These are phyloP conservation scores for Thermophis baileyi DNA, from an alignment of 2,113 vertebrate genomes.

Conservation along the genomic window DNA sequence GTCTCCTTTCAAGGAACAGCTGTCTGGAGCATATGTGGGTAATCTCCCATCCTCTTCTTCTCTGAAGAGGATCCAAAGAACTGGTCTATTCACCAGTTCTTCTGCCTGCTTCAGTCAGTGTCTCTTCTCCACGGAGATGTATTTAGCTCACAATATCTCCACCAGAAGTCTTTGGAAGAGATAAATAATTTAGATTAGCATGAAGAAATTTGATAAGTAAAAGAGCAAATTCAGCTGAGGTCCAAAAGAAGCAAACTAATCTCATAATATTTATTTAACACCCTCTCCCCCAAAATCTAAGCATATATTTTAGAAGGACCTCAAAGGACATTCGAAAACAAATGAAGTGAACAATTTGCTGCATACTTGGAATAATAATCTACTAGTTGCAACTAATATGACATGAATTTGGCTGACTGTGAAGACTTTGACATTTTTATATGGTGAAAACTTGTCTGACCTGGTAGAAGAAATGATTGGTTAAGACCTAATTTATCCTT, in stretches of 20 bases:
- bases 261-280: not conserved
- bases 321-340: not conserved
- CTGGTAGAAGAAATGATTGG: not conserved
- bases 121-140: not conserved
- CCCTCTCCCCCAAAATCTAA: not conserved
- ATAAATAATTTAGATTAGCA: constrained; percentile 11
- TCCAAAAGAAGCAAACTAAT: not conserved
- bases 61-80: not conserved
- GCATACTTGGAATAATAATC: not conserved
- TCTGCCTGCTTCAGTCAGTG: not conserved
- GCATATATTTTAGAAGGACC: not conserved
- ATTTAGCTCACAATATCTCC: not conserved
- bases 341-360: not conserved
- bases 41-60: not conserved
- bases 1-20: not conserved
- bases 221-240: not conserved
- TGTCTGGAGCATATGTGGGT: not conserved
- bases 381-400: not conserved
- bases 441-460: not conserved
- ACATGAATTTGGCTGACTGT: not conserved
- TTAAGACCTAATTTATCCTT: not conserved
- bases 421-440: not conserved
- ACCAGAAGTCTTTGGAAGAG: not conserved
- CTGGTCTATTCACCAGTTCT: not conserved
- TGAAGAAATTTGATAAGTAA: not conserved